Conservation (phyloP, 2,113 vertebrate genomes). For the Phaetusa simplex region DNA sequence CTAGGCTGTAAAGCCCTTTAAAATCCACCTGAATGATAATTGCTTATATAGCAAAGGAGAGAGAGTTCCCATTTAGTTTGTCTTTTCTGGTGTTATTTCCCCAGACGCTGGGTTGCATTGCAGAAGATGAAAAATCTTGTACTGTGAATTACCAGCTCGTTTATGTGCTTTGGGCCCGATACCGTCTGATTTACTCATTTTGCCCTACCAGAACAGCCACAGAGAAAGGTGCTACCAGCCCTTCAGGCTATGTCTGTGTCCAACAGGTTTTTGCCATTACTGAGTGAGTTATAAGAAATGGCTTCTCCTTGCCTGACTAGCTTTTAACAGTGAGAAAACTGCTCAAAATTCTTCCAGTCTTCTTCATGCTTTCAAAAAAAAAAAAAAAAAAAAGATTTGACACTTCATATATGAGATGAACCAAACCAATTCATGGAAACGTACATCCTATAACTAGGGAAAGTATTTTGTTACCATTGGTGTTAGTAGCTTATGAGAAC, state of each 20-base stretch:
- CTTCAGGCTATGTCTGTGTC: background rate
- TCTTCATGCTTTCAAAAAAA: background rate
- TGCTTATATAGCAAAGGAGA: background rate
- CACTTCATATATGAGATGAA: constrained; percentile 46
- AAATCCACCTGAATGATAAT: constrained; percentile 40
- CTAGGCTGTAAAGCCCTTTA: background rate
- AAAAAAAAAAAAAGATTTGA: background rate
- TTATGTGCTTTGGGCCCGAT: background rate
- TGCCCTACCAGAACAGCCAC: background rate
- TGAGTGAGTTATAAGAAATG: background rate
- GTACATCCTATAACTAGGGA: constrained; percentile 49
- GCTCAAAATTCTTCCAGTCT: constrained; percentile 3
- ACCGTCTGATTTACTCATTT: background rate
- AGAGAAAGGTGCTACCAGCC: background rate
- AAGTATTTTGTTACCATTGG: constrained; percentile 66
- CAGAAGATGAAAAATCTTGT: background rate
- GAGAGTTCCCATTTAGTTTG: background rate
- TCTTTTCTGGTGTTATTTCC: background rate
- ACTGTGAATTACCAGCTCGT: background rate
- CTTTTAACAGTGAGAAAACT: background rate
- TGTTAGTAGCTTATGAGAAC: constrained; percentile 66
- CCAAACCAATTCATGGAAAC: constrained; percentile 56
- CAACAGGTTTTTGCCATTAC: background rate
- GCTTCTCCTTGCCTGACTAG: background rate
- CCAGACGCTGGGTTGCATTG: background rate